Base-by-base conservation (phyloP, 1,140 invertebrate species). In the Heliconius melpomene region DNA sequence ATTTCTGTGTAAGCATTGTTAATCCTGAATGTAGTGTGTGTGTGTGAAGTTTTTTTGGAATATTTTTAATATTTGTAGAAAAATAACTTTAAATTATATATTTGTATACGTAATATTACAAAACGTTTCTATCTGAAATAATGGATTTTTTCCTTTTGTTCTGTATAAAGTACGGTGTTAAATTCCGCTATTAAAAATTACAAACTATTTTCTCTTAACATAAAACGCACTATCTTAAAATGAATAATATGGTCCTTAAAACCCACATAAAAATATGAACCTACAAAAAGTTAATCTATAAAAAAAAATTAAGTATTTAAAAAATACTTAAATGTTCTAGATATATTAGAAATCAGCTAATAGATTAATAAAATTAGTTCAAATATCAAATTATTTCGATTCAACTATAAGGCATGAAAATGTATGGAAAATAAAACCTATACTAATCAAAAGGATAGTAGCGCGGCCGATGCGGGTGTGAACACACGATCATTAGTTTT, bases 1-100 rank as follows among this genome's bases (percentile, higher is more conserved):
- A 92, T 93, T 92, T 92, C 86, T 87, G 87, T 91, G 89, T 90
- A 90, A 93, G 90, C 91, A 92, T 93, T 92, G 92, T 93, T 90
- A 88, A 85, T 89, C 87, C 88, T 66, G 60, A 66, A 66, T 66
- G 13, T 66, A 66, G 60, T 66, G 26, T 66, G n/a, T 66, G n/a
- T 16, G 5, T 2, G 2, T 66, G 60, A 29, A 26, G 60, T 13
- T 29, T 3, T 66, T 66, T 29, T 13, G 8, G 8, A 23, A 1
- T 26, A 46, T 46, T 46, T 13, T 46, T 46, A 46, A 46, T 46
- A 1, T 5, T 46, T 40, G 8, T 46, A 46, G 3, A 46, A 46
- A 13, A 46, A 46, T 46, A 46, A 36, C 13, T 46, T 46, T 1
- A 46, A 46, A 46, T 46, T 13, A 46, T 46, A 29, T 11, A 57